Conservation (phyloP, 2,888 invertebrate genomes). For the Drosophila hamatofila region DNA sequence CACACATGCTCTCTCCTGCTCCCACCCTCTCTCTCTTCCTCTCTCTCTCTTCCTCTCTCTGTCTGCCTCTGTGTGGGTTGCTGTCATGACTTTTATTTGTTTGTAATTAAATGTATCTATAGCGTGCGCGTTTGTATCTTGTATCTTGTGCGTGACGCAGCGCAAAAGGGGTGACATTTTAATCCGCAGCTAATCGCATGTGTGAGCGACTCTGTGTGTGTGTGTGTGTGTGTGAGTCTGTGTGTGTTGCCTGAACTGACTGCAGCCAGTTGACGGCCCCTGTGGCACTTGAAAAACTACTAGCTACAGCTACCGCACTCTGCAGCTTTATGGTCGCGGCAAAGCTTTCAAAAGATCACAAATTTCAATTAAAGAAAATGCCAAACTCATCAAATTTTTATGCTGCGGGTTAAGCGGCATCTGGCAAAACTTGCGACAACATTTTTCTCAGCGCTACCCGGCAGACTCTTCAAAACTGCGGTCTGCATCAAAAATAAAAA, state of each 20-base stretch:
- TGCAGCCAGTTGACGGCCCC: conserved; percentile 68
- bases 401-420: conserved; percentile 73
- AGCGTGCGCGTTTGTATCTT: conserved; percentile 48
- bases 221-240: conserved; percentile 38
- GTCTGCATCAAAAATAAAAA: conserved; percentile 48
- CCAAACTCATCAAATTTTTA: conserved; percentile 80
- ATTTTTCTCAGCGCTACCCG: conserved; percentile 33
- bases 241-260: conserved; percentile 51
- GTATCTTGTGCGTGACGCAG: conserved; percentile 57
- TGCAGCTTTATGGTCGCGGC: conserved; percentile 5
- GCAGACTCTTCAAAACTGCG: conserved; percentile 62
- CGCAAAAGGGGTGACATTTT: conserved; percentile 83
- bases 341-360: conserved; percentile 83
- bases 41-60: neutral
- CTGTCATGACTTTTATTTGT: conserved; percentile 82
- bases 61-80: conserved; percentile 47
- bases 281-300: conserved; percentile 43
- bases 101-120: conserved; percentile 80
- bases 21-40: neutral
- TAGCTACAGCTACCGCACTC: neutral
- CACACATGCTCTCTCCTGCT: neutral
- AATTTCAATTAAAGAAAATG: conserved; percentile 82
- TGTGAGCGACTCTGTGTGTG: conserved; percentile 53
- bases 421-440: conserved; percentile 60
- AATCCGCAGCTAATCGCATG: conserved; percentile 83